Evolutionary conservation across 2,113 vertebrate species (phyloP), one percentile per base, ranked within the genome.

Genomic region (Oncorhynchus tshawytscha): DNA sequence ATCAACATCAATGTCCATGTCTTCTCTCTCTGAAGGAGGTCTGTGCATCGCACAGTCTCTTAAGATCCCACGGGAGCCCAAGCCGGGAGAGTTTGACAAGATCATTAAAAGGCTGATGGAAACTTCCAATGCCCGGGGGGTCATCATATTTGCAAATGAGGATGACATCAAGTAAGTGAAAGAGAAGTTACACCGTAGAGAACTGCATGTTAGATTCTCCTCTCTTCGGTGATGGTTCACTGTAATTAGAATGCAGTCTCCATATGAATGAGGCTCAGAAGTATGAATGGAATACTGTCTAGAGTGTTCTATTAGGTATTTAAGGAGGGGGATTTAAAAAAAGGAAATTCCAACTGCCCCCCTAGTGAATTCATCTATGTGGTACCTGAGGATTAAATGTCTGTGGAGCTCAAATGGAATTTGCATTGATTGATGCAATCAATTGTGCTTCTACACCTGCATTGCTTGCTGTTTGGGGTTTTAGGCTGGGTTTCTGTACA

Each of bases 91-190:
- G 90, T 98, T 97, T 3, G 96, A 98, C 91, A 99, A 98, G 92
- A 95, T 97, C 85, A 95, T 99, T 77, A 94, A 92, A 1, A 89
- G 96, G 60, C 94, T 99, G 39, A 92, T 96, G 87, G 97, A 97
- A 86, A 97, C 96, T 74, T 95, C 96, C 0, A 96, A 97, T 0
- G 97, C 97, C n/a, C 88, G 96, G 29, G 96, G 93, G 0, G 91
- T 99, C 86, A 95, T 99, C 88, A 96, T 98, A 88, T 99, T 99
- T 0, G 96, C 97, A 78, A 99, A 96, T 0, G 97, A 99, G 82
- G 97, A 99, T 0, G 97, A 99, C 16, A 98, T 99, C 93, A 96
- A 95, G 97, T 98, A 82, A 76, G 92, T 71, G 27, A 60, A 2
- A 22, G 18, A n/a, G 8, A 60, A 60, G 59, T 62, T n/a, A 62